Evolutionary conservation across 1,140 invertebrate genomes (phyloP).

Genomic region (Hydropsyche tenuis): DNA sequence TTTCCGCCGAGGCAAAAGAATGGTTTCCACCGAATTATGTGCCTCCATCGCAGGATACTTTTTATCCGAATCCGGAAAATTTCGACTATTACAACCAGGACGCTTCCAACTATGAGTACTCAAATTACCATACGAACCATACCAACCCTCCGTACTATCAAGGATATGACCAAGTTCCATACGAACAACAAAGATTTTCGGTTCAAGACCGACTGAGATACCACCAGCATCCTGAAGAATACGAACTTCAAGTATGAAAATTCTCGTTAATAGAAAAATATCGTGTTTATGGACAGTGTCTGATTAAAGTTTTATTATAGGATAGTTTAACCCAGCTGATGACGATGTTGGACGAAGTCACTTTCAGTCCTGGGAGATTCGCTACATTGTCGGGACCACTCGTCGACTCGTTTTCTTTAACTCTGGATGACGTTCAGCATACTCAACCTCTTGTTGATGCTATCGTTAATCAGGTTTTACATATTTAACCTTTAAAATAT

Average conservation of each 20-base stretch:
- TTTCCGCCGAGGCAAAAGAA: slow-evolving; percentile 62
- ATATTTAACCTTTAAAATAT: neutral
- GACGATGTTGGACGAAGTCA: slow-evolving; percentile 66
- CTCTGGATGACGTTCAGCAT: slow-evolving; percentile 61
- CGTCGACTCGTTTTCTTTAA: slow-evolving; percentile 63
- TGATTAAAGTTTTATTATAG: slow-evolving; percentile 49
- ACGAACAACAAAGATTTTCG: slow-evolving; percentile 56
- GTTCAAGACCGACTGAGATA: slow-evolving; percentile 59
- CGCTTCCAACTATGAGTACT: slow-evolving; percentile 35
- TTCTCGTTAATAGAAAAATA: neutral
- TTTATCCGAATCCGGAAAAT: slow-evolving; percentile 50
- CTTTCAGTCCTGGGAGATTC: slow-evolving; percentile 67
- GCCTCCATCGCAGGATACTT: slow-evolving; percentile 50
- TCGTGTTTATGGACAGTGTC: neutral
- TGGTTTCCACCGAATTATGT: slow-evolving; percentile 63
- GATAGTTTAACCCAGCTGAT: slow-evolving; percentile 63
- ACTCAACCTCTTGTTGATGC: slow-evolving; percentile 64
- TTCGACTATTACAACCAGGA: slow-evolving; percentile 43
- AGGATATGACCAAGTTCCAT: slow-evolving; percentile 34
- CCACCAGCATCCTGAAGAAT: slow-evolving; percentile 58
- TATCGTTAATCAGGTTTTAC: slow-evolving; percentile 67
- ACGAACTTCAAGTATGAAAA: slow-evolving; percentile 55
- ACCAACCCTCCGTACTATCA: slow-evolving; percentile 27
- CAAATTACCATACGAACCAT: slow-evolving; percentile 26
- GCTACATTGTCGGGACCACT: slow-evolving; percentile 64